A percentile compares a stretch with the other conserved stretches of the same genome.
phyloP scores from a whole-genome alignment of 1,140 invertebrate species.

The Teleopsis dalmanni region DNA sequence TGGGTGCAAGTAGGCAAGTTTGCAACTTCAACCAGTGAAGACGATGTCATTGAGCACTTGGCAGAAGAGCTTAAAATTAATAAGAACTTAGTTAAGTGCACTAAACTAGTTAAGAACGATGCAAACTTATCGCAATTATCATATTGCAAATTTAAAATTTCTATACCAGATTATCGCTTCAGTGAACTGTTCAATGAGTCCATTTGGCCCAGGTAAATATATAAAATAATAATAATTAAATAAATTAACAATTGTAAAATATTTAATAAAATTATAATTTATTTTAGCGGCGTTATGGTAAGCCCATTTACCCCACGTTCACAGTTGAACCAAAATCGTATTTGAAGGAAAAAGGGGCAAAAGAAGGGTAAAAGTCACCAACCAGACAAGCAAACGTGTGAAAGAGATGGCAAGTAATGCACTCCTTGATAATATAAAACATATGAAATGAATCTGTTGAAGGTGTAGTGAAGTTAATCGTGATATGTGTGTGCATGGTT shows the following conservation, averaged over 20 bases:
- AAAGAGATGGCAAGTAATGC: too few species aligned
- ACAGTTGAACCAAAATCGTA: constrained; percentile 41
- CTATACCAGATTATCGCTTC: constrained; percentile 42
- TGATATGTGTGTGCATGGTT: too few species aligned
- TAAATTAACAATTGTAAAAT: too few species aligned
- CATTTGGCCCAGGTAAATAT: constrained; percentile 42
- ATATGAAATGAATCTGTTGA: too few species aligned
- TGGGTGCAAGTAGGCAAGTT: constrained; percentile 43
- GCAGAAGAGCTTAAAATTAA: constrained; percentile 41
- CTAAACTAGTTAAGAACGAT: constrained; percentile 41
- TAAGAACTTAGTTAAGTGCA: constrained; percentile 40
- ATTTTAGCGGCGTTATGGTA: constrained; percentile 42
- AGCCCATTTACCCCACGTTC: constrained; percentile 40
- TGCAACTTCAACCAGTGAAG: constrained; percentile 39
- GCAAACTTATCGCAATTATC: constrained; percentile 39
- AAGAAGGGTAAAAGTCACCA: too few species aligned
- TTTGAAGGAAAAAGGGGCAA: constrained; percentile 30
- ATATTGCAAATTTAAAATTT: constrained; percentile 41
- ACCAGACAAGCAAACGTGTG: too few species aligned
- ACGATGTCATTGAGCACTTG: constrained; percentile 38
- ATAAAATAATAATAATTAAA: too few species aligned
- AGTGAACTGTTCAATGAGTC: constrained; percentile 43
- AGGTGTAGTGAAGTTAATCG: too few species aligned
- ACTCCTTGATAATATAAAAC: too few species aligned
- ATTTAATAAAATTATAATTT: too few species aligned